Evolutionary conservation across 2,113 vertebrate species (phyloP).

Genomic region (Etheostoma cragini): DNA sequence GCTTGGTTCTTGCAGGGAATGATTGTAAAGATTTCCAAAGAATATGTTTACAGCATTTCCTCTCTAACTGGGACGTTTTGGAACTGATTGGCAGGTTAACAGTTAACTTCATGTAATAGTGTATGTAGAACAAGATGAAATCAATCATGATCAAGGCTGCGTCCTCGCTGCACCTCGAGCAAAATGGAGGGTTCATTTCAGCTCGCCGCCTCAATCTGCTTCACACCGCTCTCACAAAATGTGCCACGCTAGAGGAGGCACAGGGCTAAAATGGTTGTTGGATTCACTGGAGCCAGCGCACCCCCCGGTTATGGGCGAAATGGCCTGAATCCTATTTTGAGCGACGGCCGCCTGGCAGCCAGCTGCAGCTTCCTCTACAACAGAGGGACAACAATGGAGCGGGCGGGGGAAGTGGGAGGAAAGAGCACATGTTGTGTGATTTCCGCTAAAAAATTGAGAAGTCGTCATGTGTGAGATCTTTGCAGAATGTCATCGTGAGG

Average conservation of each 20-base stretch:
- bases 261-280: not conserved
- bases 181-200: constrained; percentile 36
- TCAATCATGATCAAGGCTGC: constrained; percentile 63
- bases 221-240: constrained; percentile 25
- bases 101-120: too few species aligned
- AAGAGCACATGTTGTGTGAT: not conserved
- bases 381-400: not conserved
- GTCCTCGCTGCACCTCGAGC: constrained; percentile 46
- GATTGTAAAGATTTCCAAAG: too few species aligned
- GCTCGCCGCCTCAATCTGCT: constrained; percentile 36
- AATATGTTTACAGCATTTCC: too few species aligned
- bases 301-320: constrained; percentile 31
- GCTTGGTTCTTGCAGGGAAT: too few species aligned
- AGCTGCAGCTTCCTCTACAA: not conserved
- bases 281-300: constrained; percentile 22
- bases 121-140: constrained; percentile 20
- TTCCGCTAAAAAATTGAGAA: not conserved
- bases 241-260: constrained; percentile 29
- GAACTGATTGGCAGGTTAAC: too few species aligned
- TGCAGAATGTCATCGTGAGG: not conserved
- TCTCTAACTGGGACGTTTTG: too few species aligned
- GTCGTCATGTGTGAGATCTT: not conserved
- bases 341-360: constrained; percentile 8
- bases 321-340: constrained; percentile 51
- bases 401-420: not conserved